These are phyloP conservation scores for Pseudorasbora parva DNA, from an alignment of 2,113 vertebrate species.

Conservation along the genomic window DNA sequence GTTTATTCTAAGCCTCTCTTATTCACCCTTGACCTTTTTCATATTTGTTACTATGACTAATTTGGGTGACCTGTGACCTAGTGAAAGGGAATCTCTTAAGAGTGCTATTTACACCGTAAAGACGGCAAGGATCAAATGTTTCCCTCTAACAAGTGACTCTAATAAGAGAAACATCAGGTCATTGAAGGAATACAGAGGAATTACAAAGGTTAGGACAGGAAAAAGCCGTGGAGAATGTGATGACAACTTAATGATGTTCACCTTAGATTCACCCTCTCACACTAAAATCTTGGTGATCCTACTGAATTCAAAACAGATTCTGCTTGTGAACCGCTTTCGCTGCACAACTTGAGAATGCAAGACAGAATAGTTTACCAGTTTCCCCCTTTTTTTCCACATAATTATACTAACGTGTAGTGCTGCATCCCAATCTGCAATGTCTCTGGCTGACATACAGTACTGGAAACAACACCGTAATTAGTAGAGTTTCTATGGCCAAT, in stretches of 20 bases:
- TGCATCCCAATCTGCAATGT: background rate
- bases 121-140: slow-evolving; percentile 52
- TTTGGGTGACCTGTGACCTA: slow-evolving; percentile 53
- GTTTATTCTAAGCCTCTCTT: slow-evolving; percentile 46
- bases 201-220: slow-evolving; percentile 17
- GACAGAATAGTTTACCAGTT: background rate
- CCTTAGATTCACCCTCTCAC: slow-evolving; percentile 15
- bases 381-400: background rate
- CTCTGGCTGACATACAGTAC: background rate
- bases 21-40: slow-evolving; percentile 55
- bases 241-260: slow-evolving; percentile 32
- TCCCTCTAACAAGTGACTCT: slow-evolving; percentile 38
- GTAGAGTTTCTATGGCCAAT: background rate
- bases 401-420: background rate
- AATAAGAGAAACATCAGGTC: slow-evolving; percentile 39
- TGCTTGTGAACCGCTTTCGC: background rate
- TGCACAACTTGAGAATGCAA: background rate
- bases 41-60: slow-evolving; percentile 54
- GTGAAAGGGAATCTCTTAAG: slow-evolving; percentile 37
- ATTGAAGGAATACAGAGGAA: background rate
- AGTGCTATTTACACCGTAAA: slow-evolving; percentile 9
- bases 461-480: background rate
- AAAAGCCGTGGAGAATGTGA: slow-evolving; percentile 16
- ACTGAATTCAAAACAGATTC: slow-evolving; percentile 15
- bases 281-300: slow-evolving; percentile 5